Conservation (phyloP, 1,140 invertebrate species). For the Conopomorpha cramerella region DNA sequence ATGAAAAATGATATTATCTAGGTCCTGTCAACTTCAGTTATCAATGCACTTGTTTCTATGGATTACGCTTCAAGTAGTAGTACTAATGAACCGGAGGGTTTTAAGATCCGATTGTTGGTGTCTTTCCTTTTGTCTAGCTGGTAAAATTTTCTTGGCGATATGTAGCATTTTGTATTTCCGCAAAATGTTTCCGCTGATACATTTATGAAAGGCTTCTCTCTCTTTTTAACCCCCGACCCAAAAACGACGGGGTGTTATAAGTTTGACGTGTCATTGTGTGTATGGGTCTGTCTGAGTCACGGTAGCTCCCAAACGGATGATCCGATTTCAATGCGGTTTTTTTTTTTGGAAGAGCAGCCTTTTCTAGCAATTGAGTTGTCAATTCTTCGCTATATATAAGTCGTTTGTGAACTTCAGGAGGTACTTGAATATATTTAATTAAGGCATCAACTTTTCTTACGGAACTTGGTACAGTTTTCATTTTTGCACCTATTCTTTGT, state of each 20-base stretch:
- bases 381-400: not conserved
- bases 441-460: not conserved
- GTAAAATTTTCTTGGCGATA: slow-evolving; percentile 12
- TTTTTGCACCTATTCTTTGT: not conserved
- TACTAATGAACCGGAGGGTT: too few relatives aligned
- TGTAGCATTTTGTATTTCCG: slow-evolving; percentile 10
- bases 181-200: slow-evolving; percentile 3
- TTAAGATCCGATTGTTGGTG: slow-evolving; percentile 12
- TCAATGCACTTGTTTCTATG: too few relatives aligned
- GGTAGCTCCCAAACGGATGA: too few relatives aligned
- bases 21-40: too few relatives aligned
- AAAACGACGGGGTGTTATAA: too few relatives aligned
- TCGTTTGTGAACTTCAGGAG: slow-evolving; percentile 7
- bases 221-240: too few relatives aligned
- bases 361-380: not conserved
- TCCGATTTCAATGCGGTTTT: too few relatives aligned
- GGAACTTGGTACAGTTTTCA: not conserved
- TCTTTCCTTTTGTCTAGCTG: slow-evolving; percentile 12
- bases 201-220: slow-evolving; percentile 2
- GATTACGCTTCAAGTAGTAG: too few relatives aligned
- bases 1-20: too few relatives aligned
- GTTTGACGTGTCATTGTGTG: too few relatives aligned
- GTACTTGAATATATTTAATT: not conserved
- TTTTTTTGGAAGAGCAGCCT: not conserved
- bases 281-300: too few relatives aligned